Evolutionary conservation across 2,888 invertebrate genomes (phyloP).

Genomic region (Zaprionus lineosus): DNA sequence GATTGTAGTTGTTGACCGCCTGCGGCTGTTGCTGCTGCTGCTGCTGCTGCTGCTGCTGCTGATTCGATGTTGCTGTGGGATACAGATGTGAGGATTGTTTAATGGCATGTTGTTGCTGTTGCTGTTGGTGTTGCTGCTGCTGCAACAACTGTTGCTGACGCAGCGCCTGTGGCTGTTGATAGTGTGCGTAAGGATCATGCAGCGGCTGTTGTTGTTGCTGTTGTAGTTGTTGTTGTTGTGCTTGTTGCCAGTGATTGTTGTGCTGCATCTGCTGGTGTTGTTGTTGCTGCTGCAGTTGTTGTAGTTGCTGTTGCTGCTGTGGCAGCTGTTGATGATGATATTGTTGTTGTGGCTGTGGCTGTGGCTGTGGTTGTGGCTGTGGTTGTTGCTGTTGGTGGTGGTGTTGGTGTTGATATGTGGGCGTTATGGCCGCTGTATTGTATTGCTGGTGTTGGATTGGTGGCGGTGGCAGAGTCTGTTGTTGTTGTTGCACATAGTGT

Average conservation of each 20-base stretch:
- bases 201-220: slow-evolving; percentile 75
- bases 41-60: slow-evolving; percentile 51
- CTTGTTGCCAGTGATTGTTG: slow-evolving; percentile 62
- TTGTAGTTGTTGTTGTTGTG: slow-evolving; percentile 68
- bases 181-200: slow-evolving; percentile 46
- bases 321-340: slow-evolving; percentile 49
- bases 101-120: slow-evolving; percentile 72
- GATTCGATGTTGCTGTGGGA: slow-evolving; percentile 75
- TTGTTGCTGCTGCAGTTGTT: slow-evolving; percentile 57
- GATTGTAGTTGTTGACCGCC: slow-evolving; percentile 78
- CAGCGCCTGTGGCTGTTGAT: slow-evolving; percentile 62
- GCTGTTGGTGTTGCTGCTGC: slow-evolving; percentile 62
- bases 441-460: slow-evolving; percentile 83
- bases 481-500: slow-evolving; percentile 68
- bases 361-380: slow-evolving; percentile 59
- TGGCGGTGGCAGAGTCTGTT: slow-evolving; percentile 81
- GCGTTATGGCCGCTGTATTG: slow-evolving; percentile 81
- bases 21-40: slow-evolving; percentile 77
- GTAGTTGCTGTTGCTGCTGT: slow-evolving; percentile 42
- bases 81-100: slow-evolving; percentile 82
- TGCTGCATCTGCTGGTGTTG: slow-evolving; percentile 64
- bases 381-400: slow-evolving; percentile 67
- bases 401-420: slow-evolving; percentile 79
- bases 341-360: slow-evolving; percentile 43
- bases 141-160: slow-evolving; percentile 53